Conservation (phyloP, 2,113 vertebrate species). For the Ranitomeya variabilis region DNA sequence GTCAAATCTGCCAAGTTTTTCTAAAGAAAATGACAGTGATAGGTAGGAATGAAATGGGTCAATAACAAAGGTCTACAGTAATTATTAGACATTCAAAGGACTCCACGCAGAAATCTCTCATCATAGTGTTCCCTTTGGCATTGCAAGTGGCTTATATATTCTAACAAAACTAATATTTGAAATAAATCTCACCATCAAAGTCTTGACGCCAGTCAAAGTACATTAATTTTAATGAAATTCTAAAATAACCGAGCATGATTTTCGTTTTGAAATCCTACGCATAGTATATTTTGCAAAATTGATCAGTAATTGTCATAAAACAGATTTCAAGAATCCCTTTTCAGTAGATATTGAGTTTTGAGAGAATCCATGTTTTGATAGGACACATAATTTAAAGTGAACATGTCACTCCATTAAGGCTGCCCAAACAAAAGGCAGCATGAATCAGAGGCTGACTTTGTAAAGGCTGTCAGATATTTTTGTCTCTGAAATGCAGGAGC, state of each 20-base stretch:
- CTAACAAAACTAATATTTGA: neutral
- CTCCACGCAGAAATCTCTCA: neutral
- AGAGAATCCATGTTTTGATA: neutral
- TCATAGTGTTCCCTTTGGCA: slow-evolving; percentile 17
- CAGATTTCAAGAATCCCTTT: neutral
- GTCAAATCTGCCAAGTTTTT: slow-evolving; percentile 44
- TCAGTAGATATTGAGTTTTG: neutral
- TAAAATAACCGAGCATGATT: neutral
- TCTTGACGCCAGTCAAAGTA: neutral
- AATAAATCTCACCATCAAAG: neutral
- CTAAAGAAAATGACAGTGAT: slow-evolving; percentile 52
- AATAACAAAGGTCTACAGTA: slow-evolving; percentile 43
- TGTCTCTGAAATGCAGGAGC: too few relatives aligned
- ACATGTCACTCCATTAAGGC: too few relatives aligned
- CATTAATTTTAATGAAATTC: neutral
- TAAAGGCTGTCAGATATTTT: too few relatives aligned
- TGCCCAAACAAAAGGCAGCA: too few relatives aligned
- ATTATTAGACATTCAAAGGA: slow-evolving; percentile 40
- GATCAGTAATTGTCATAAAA: neutral
- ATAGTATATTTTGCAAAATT: neutral
- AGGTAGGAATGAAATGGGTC: slow-evolving; percentile 38
- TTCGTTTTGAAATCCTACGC: neutral
- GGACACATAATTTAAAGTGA: neutral
- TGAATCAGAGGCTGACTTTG: too few relatives aligned
- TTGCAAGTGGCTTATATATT: neutral